These are phyloP conservation scores for Morus bassanus DNA, from an alignment of 2,797 vertebrate species.

Conservation along the genomic window DNA sequence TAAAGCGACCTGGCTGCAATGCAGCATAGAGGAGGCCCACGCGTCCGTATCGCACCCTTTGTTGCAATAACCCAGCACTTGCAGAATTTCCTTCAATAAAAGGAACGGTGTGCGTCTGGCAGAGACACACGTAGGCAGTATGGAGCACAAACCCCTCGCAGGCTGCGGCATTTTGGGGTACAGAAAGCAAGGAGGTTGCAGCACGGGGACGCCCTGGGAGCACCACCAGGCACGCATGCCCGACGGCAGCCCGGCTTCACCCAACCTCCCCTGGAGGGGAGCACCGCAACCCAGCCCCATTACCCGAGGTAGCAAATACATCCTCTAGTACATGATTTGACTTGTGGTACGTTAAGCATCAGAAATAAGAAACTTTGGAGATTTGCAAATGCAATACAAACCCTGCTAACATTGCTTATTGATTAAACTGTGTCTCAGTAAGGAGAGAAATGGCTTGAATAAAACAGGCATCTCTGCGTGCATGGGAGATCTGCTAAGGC, in stretches of 20 bases:
- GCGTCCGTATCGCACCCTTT: not conserved
- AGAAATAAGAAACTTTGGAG: not conserved
- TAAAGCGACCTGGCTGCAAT: rapidly evolving
- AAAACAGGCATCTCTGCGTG: not conserved
- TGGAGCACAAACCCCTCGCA: not conserved
- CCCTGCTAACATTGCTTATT: not conserved
- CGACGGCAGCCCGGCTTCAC: not conserved
- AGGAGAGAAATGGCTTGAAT: not conserved
- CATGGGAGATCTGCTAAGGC: not conserved
- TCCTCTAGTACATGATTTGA: not conserved
- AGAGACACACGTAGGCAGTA: not conserved
- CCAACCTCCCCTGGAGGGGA: not conserved
- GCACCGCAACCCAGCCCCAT: not conserved
- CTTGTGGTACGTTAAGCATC: not conserved
- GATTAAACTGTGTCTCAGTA: not conserved
- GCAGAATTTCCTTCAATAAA: not conserved
- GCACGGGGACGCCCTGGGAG: too few species aligned
- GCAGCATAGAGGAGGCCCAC: rapidly evolving
- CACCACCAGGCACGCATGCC: not conserved
- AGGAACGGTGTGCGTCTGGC: not conserved
- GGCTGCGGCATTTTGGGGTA: not conserved
- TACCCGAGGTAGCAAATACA: rapidly evolving
- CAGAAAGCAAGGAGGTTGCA: not conserved
- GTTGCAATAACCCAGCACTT: rapidly evolving
- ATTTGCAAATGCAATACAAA: not conserved